Conservation (phyloP, 2,888 invertebrate genomes). For the Ptychoptera albimana region DNA sequence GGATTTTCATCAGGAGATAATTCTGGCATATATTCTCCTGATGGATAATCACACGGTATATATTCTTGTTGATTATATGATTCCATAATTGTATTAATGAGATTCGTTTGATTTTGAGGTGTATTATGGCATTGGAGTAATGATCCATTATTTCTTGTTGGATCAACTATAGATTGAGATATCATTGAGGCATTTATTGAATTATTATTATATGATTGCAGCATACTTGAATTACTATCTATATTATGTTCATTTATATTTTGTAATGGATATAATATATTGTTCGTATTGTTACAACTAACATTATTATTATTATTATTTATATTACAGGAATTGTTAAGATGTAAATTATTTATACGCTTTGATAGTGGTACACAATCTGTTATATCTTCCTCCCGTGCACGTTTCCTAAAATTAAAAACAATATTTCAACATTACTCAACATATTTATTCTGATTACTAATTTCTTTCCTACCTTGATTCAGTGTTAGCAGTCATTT, state of each 20-base stretch:
- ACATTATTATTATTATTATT: not conserved
- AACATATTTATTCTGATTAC: too few relatives aligned
- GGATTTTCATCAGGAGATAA: conserved; percentile 62
- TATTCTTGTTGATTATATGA: not conserved
- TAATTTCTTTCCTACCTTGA: too few relatives aligned
- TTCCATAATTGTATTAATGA: not conserved
- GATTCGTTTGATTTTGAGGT: too few relatives aligned
- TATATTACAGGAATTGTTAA: conserved; percentile 35
- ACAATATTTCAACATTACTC: too few relatives aligned
- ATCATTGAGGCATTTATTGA: not conserved
- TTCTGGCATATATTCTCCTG: conserved; percentile 50
- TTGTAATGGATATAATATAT: not conserved
- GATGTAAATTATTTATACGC: conserved; percentile 76
- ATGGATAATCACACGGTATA: not conserved
- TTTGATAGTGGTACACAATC: conserved; percentile 69
- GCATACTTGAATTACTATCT: too few relatives aligned
- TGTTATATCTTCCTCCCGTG: conserved; percentile 55
- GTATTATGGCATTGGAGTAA: too few relatives aligned
- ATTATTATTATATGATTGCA: not conserved
- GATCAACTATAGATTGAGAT: not conserved
- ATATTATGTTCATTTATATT: too few relatives aligned
- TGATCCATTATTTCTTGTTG: not conserved
- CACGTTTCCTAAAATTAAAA: conserved; percentile 46
- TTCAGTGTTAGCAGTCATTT: too few relatives aligned
- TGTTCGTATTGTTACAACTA: not conserved